Conservation (phyloP, 2,888 invertebrate species). For the Agrilus mali region DNA sequence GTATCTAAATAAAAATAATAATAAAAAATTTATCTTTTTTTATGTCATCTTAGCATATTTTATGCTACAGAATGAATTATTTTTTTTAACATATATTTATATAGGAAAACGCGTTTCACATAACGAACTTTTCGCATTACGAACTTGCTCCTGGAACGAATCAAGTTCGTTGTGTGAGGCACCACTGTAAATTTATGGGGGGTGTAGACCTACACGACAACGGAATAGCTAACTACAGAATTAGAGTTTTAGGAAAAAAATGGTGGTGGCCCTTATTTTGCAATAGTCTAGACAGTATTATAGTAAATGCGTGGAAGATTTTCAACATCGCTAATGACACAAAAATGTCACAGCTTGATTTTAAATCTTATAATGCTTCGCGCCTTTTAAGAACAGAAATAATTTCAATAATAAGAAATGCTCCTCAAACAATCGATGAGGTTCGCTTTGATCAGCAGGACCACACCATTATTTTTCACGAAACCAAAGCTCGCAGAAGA, state of each 20-base stretch:
- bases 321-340: constrained; percentile 11
- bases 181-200: constrained; percentile 7
- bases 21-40: constrained; percentile 3
- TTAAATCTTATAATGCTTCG: constrained; percentile 10
- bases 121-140: constrained; percentile 3
- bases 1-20: too few species aligned
- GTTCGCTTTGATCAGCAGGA: too few species aligned
- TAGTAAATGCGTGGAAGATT: constrained; percentile 15
- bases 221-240: constrained; percentile 15
- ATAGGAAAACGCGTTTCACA: constrained; percentile 3
- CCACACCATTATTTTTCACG: too few species aligned
- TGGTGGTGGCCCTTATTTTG: constrained; percentile 18
- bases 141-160: constrained; percentile 3
- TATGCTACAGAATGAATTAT: constrained; percentile 3
- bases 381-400: not conserved
- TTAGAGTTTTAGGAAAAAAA: constrained; percentile 14
- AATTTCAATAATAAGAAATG: too few species aligned
- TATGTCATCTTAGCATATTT: constrained; percentile 4
- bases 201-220: constrained; percentile 13
- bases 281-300: constrained; percentile 11
- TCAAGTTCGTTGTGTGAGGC: constrained; percentile 2
- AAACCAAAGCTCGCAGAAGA: too few species aligned
- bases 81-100: constrained; percentile 2
- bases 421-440: too few species aligned
- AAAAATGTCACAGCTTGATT: constrained; percentile 14